These are phyloP conservation scores for Parnassius glacialis DNA, from an alignment of 2,888 invertebrate species.

Conservation along the genomic window DNA sequence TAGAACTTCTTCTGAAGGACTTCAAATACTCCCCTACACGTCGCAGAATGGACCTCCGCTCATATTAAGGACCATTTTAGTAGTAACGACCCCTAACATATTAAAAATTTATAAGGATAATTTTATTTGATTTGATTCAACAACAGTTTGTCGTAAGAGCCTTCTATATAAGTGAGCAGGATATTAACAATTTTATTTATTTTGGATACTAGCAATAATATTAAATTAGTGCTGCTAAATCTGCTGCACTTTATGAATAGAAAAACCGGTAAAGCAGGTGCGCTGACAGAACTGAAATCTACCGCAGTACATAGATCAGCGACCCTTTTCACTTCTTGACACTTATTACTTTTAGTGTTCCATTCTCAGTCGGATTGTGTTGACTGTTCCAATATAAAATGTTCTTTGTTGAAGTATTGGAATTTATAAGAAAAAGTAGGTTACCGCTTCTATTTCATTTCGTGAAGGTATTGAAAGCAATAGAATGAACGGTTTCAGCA, in stretches of 20 bases:
- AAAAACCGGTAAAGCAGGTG: slow-evolving; percentile 9
- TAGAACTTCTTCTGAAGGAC: no score
- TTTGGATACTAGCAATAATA: no score
- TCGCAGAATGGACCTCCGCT: no score
- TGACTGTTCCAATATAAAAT: slow-evolving; percentile 20
- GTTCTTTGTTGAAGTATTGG: slow-evolving; percentile 18
- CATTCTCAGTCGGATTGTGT: slow-evolving; percentile 20
- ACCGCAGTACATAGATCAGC: slow-evolving; percentile 23
- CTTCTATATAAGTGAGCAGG: no score
- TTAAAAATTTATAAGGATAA: no score
- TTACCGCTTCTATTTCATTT: background rate
- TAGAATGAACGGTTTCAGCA: background rate
- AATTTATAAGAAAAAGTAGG: slow-evolving; percentile 13
- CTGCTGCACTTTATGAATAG: background rate
- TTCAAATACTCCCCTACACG: no score
- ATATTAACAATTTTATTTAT: no score
- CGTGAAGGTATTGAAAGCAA: background rate
- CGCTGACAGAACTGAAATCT: slow-evolving; percentile 19
- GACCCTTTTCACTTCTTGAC: slow-evolving; percentile 23
- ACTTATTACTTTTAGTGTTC: slow-evolving; percentile 18
- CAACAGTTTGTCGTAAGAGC: no score
- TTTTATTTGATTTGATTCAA: no score
- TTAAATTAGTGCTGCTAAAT: no score
- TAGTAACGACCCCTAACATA: no score
- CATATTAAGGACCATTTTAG: no score